Percentiles rank a stretch among this genome's conserved stretches.
Evolutionary conservation across 1,140 invertebrate genomes (phyloP).

Genomic region (Drosophila melanogaster): Release_6_plus_ISO1_MT NT_033777.3:14663001-14663500

Average conservation of each 20-base stretch:
- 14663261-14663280: neutral
- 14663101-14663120: neutral
- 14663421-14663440: neutral
- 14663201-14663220: neutral
- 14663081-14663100: neutral
- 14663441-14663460: neutral
- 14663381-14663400: neutral
- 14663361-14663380: no score
- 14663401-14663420: neutral
- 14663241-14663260: neutral
- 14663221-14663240: neutral
- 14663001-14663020: conserved; percentile 24
- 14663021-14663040: conserved; percentile 12
- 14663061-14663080: conserved; percentile 61
- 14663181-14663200: conserved; percentile 5
- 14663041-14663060: conserved; percentile 56
- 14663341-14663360: no score
- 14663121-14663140: conserved; percentile 72
- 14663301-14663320: neutral
- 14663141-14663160: conserved; percentile 58
- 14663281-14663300: neutral
- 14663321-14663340: neutral
- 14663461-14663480: neutral
- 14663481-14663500: neutral
- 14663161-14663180: neutral